Evolutionary conservation across 2,888 invertebrate genomes (phyloP), one percentile per base, ranked within the genome.

Genomic region (Julus scandinavius): DNA sequence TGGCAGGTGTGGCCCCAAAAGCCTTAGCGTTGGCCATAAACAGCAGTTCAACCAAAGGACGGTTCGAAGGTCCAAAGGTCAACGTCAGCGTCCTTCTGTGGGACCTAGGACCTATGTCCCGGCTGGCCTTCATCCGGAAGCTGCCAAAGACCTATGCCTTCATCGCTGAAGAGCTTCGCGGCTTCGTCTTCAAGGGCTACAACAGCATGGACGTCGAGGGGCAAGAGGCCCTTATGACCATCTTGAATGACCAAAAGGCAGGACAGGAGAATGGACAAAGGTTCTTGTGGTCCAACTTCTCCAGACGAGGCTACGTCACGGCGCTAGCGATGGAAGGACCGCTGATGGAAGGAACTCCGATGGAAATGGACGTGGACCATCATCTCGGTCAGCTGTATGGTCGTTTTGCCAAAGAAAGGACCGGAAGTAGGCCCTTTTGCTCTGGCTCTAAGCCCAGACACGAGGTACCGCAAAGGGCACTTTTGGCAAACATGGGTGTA

Each of bases 81-180:
- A 96, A 83, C 15, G 20, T 95, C 85, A 97, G 96, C 91, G 95
- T 97, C 0, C 92, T 98, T 0, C 96, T 97, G 93, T 95, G 97
- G 90, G 97, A 97, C 0, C 96, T 97, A 91, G 98, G 98, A 92
- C 98, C 98, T 0, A 92, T 98, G 0, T 97, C 98, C 0, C 94
- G 95, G 86, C 96, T 96, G 92, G 95, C 96, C 11, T 97, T 96
- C 91, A 95, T 95, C 86, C 93, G 97, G 29, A 95, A 95, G 91
- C 93, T 97, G 90, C 96, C 97, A 0, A 95, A 95, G 90, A 95
- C 95, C 11, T 96, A 96, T 91, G 93, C 94, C 17, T 96, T 94
- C 91, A 91, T 97, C 86, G 94, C 93, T 0, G 93, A 95, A 54
- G 93, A 93, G 20, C 91, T 96, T 87, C 92, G 94, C 7, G 94